phyloP scores from a whole-genome alignment of 2,113 vertebrate genomes.

The Anhinga anhinga region DNA sequence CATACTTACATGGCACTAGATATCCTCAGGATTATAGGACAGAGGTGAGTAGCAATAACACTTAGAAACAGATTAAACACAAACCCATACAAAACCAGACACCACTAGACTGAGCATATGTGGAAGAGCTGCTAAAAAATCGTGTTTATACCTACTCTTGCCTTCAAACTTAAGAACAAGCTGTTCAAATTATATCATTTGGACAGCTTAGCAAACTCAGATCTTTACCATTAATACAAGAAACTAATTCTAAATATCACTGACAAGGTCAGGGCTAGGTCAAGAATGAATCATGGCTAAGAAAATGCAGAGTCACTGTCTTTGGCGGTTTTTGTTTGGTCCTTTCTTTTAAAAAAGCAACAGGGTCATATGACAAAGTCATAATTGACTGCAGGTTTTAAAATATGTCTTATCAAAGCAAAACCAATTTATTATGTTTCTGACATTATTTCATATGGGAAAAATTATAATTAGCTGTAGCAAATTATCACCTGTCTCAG shows the following conservation, averaged over 20 bases:
- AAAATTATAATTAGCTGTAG: constrained; percentile 62
- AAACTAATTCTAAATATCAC: not conserved
- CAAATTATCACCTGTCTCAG: constrained; percentile 66
- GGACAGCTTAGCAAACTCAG: not conserved
- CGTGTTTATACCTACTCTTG: not conserved
- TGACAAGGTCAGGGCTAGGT: not conserved
- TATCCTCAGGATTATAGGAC: not conserved
- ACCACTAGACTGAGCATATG: not conserved
- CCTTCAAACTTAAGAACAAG: not conserved
- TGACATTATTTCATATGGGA: constrained; percentile 35
- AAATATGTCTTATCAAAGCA: constrained; percentile 29
- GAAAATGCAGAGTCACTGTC: not conserved
- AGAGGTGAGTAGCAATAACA: not conserved
- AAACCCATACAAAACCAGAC: not conserved
- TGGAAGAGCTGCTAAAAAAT: not conserved
- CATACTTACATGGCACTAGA: not conserved
- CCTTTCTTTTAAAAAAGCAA: not conserved
- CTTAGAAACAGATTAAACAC: not conserved
- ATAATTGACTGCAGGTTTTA: not conserved
- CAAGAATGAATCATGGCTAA: not conserved
- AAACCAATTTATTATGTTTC: constrained; percentile 43
- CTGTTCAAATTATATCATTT: not conserved
- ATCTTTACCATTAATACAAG: not conserved
- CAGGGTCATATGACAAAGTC: not conserved
- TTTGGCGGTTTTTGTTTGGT: not conserved